These are phyloP conservation scores for Platycheirus albimanus DNA, from an alignment of 2,888 invertebrate species.

Conservation along the genomic window DNA sequence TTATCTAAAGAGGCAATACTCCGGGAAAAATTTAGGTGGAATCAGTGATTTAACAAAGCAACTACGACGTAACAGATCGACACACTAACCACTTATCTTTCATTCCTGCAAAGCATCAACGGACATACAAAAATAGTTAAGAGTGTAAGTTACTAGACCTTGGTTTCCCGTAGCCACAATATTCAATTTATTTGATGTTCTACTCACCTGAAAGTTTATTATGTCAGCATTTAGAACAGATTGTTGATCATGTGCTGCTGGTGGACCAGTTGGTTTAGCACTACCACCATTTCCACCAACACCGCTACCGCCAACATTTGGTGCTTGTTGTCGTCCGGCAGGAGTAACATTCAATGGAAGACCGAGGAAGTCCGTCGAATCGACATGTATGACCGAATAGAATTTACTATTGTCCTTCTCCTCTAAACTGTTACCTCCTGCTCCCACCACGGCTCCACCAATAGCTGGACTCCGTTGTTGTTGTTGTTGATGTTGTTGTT, in stretches of 20 bases:
- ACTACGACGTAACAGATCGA: too few species aligned
- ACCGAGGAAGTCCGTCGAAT: conserved; percentile 82
- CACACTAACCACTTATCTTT: too few species aligned
- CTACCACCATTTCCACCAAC: conserved; percentile 52
- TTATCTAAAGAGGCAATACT: too few species aligned
- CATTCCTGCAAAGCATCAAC: too few species aligned
- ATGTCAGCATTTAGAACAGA: conserved; percentile 78
- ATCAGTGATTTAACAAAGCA: too few species aligned
- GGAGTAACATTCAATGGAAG: conserved; percentile 80
- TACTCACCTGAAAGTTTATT: conserved; percentile 80
- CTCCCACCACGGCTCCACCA: conserved; percentile 64
- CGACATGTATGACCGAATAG: conserved; percentile 79
- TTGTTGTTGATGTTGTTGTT: conserved; percentile 74
- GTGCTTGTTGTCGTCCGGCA: conserved; percentile 52
- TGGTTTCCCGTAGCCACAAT: too few species aligned
- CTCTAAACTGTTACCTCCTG: conserved; percentile 75
- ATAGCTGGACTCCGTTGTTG: conserved; percentile 74
- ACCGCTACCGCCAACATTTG: conserved; percentile 71
- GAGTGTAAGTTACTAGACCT: too few species aligned
- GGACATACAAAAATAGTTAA: too few species aligned
- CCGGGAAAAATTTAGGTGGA: too few species aligned
- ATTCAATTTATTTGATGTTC: neutral
- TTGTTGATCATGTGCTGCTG: conserved; percentile 78
- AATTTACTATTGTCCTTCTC: conserved; percentile 81
- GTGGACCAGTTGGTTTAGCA: conserved; percentile 73